Percentiles rank a stretch among this genome's conserved stretches.
Evolutionary conservation across 1,140 invertebrate genomes (phyloP).

Genomic region (Zeugodacus cucurbitae): DNA sequence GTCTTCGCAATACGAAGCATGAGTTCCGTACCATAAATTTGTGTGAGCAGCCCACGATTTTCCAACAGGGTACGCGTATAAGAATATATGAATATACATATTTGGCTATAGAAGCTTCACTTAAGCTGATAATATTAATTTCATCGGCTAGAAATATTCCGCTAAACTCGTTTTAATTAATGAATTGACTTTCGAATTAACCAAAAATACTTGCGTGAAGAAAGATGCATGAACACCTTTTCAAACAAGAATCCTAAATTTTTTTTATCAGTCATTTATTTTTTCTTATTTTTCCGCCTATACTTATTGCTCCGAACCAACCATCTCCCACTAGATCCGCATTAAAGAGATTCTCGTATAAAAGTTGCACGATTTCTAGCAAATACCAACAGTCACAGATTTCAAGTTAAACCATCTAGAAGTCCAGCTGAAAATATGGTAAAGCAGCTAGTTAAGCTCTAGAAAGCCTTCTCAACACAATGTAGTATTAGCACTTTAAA

Average conservation of each 20-base stretch:
- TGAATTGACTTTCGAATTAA: neutral
- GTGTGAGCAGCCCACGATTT: too few species aligned
- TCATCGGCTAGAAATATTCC: neutral
- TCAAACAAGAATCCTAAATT: neutral
- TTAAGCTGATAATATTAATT: neutral
- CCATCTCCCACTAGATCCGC: neutral
- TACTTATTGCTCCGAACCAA: neutral
- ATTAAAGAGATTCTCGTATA: constrained; percentile 6
- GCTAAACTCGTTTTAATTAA: neutral
- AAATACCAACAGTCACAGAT: neutral
- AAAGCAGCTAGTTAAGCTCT: neutral
- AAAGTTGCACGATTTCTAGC: constrained; percentile 18
- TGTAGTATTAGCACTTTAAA: neutral
- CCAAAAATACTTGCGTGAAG: neutral
- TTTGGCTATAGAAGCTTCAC: neutral
- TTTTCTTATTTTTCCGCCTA: neutral
- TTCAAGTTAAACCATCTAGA: neutral
- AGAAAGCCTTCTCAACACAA: too few species aligned
- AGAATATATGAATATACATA: neutral
- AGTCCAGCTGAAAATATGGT: neutral
- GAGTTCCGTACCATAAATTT: too few species aligned
- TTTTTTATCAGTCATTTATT: neutral
- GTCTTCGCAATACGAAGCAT: too few species aligned
- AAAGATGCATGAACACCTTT: neutral
- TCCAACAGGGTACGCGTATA: neutral